These are phyloP conservation scores for Philaethria dido DNA, from an alignment of 2,888 invertebrate species.

Conservation along the genomic window DNA sequence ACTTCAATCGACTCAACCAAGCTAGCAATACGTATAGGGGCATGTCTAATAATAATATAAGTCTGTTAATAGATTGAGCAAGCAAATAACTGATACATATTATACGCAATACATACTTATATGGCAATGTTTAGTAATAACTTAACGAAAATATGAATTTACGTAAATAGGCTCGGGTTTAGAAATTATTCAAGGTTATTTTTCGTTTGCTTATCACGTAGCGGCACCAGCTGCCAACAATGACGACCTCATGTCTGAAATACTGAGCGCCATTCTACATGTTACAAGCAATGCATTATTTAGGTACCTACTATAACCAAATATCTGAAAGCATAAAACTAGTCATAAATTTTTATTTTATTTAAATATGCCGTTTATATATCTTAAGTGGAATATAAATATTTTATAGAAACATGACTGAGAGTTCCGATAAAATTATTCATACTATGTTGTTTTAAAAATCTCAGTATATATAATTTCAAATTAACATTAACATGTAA, in stretches of 20 bases:
- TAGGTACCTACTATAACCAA: slow-evolving; percentile 4
- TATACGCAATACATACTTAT: background rate
- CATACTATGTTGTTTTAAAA: too few species aligned
- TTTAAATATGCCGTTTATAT: background rate
- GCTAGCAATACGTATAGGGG: background rate
- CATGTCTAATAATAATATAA: slow-evolving; percentile 2
- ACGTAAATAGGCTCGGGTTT: background rate
- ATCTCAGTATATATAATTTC: background rate
- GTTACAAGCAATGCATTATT: slow-evolving; percentile 10
- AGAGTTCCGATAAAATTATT: too few species aligned
- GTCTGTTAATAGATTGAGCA: slow-evolving; percentile 8
- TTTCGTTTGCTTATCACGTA: slow-evolving; percentile 22
- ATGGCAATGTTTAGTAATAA: background rate
- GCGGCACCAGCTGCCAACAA: slow-evolving; percentile 23
- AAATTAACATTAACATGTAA: background rate
- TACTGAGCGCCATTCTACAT: slow-evolving; percentile 18
- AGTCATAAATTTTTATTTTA: background rate
- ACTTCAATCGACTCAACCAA: background rate
- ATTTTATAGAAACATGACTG: background rate
- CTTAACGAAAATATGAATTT: background rate
- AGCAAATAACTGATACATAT: background rate
- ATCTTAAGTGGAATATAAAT: background rate
- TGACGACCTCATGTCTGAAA: slow-evolving; percentile 25
- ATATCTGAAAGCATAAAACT: background rate
- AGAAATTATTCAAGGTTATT: slow-evolving; percentile 17